These are phyloP conservation scores for Meghimatium bilineatum DNA, from an alignment of 2,888 invertebrate genomes.

Conservation along the genomic window DNA sequence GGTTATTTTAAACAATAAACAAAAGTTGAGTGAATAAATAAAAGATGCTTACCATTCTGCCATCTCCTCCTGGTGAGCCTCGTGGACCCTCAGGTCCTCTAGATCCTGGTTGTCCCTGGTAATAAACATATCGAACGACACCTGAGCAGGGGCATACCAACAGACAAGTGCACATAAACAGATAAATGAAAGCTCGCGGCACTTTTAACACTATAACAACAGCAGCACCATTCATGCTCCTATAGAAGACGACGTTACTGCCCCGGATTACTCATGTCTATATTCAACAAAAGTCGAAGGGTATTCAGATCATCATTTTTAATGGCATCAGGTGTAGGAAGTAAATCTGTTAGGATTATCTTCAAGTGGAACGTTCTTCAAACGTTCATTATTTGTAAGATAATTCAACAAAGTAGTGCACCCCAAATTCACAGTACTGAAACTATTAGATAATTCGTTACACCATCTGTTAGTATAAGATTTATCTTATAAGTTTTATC, in stretches of 20 bases:
- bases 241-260: conserved; percentile 2
- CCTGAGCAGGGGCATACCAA: conserved; percentile 17
- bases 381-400: too few relatives aligned
- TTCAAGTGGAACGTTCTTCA: too few relatives aligned
- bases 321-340: too few relatives aligned
- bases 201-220: conserved; percentile 30
- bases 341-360: too few relatives aligned
- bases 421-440: too few relatives aligned
- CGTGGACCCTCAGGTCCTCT: conserved; percentile 75
- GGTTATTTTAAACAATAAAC: too few relatives aligned
- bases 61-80: conserved; percentile 66
- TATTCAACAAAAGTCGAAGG: too few relatives aligned
- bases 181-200: conserved; percentile 29
- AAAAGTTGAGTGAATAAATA: too few relatives aligned
- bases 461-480: too few relatives aligned
- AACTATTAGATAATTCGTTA: too few relatives aligned
- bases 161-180: conserved; percentile 40
- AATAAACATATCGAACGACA: conserved; percentile 47
- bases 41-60: conserved; percentile 64
- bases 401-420: too few relatives aligned
- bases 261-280: conserved; percentile 29
- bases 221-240: conserved; percentile 44
- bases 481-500: too few relatives aligned
- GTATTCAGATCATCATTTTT: background rate
- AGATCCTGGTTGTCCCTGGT: conserved; percentile 55